Conservation (phyloP, 2,113 vertebrate species). For the Lamprologus speciosus region DNA sequence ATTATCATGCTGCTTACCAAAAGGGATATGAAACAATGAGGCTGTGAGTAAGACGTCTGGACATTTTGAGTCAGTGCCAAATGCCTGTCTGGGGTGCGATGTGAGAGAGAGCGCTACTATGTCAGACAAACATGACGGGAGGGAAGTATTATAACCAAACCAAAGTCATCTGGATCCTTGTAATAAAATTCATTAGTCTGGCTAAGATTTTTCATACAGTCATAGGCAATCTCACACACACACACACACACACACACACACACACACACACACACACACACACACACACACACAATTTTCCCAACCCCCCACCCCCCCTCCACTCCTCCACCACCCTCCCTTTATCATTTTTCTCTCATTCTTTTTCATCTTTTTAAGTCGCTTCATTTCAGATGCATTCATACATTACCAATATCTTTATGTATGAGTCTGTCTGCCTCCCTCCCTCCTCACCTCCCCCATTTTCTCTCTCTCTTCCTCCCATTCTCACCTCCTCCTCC, state of each 20-base stretch:
- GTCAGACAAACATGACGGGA: conserved; percentile 53
- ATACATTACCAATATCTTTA: conserved; percentile 72
- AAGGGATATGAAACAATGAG: conserved; percentile 65
- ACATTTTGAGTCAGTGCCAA: conserved; percentile 63
- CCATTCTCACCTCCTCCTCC: background rate
- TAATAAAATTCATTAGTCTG: too few species aligned
- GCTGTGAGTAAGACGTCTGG: conserved; percentile 71
- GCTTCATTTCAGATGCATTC: conserved; percentile 67
- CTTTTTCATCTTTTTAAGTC: conserved; percentile 55
- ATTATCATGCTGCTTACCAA: conserved; percentile 53
- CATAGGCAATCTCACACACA: too few species aligned
- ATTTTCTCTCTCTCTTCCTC: background rate
- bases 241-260: too few species aligned
- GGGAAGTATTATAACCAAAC: conserved; percentile 37
- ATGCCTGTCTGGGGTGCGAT: conserved; percentile 63
- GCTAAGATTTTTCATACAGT: too few species aligned
- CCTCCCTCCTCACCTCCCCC: background rate
- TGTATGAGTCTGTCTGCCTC: conserved; percentile 58
- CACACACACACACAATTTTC: background rate
- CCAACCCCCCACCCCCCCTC: background rate
- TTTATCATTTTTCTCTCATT: conserved; percentile 52
- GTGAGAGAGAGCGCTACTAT: conserved; percentile 32
- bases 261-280: too few species aligned
- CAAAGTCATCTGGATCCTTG: conserved; percentile 38
- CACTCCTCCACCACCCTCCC: background rate